Conservation (phyloP, 2,113 vertebrate species). For the Orientallactaga bullata region DNA sequence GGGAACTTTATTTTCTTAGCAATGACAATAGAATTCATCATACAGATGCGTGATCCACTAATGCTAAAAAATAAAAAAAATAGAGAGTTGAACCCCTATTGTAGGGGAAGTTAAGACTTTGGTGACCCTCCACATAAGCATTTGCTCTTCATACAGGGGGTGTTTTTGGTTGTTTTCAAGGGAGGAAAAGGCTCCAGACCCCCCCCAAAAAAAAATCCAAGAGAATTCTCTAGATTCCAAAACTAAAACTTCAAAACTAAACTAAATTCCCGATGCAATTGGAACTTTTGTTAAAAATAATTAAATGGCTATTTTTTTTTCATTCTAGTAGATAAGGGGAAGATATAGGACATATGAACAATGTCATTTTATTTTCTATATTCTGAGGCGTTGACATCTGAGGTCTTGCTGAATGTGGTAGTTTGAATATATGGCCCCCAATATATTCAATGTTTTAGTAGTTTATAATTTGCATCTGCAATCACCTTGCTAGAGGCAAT, state of each 20-base stretch:
- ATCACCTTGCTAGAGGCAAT: too few species aligned
- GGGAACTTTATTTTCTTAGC: slow-evolving; percentile 41
- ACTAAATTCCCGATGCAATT: neutral
- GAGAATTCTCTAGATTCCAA: neutral
- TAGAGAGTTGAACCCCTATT: neutral
- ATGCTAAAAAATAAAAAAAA: neutral
- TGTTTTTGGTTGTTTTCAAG: neutral
- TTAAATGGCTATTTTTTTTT: neutral
- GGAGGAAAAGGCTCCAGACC: neutral
- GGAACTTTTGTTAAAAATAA: neutral
- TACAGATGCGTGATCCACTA: neutral
- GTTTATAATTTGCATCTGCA: too few species aligned
- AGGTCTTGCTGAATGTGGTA: neutral
- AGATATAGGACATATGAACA: neutral
- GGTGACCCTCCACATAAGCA: neutral
- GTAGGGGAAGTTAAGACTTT: neutral
- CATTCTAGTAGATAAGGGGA: neutral
- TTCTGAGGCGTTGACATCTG: neutral
- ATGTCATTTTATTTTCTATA: neutral
- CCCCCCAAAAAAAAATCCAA: neutral
- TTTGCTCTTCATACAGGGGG: neutral
- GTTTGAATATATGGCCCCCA: too few species aligned
- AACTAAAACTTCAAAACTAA: neutral
- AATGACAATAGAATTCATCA: slow-evolving; percentile 18
- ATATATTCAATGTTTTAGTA: too few species aligned